phyloP scores from a whole-genome alignment of 2,113 vertebrate genomes.

The Lophius piscatorius region DNA sequence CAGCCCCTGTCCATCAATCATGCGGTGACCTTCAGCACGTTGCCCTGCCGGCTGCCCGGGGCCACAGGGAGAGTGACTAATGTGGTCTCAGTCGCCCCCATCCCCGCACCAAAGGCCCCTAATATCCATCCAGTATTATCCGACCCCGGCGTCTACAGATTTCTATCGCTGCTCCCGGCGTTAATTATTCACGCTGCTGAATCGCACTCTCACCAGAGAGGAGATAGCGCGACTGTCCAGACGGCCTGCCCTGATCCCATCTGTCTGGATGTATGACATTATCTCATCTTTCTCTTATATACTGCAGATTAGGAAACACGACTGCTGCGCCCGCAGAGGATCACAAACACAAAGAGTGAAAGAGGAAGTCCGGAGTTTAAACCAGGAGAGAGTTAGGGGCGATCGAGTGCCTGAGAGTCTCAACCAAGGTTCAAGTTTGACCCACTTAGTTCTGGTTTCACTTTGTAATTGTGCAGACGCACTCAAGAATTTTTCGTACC shows the following conservation, averaged over 20 bases:
- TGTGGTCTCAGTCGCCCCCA: slow-evolving; percentile 54
- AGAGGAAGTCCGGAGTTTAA: too few species aligned
- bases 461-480: too few species aligned
- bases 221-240: slow-evolving; percentile 54
- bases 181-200: slow-evolving; percentile 80
- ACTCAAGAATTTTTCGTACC: too few species aligned
- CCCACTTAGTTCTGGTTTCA: too few species aligned
- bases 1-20: slow-evolving; percentile 66
- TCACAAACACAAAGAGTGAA: neutral
- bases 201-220: slow-evolving; percentile 69
- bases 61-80: slow-evolving; percentile 64
- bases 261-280: slow-evolving; percentile 43
- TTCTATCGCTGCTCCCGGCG: slow-evolving; percentile 66
- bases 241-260: slow-evolving; percentile 53
- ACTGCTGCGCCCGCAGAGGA: slow-evolving; percentile 3
- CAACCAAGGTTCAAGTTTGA: too few species aligned
- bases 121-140: slow-evolving; percentile 68
- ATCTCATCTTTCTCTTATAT: slow-evolving; percentile 49
- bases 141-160: slow-evolving; percentile 72
- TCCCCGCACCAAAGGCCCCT: slow-evolving; percentile 51
- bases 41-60: slow-evolving; percentile 57
- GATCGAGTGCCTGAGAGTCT: too few species aligned
- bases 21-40: slow-evolving; percentile 68
- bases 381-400: too few species aligned
- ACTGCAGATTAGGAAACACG: slow-evolving; percentile 25